Conservation (phyloP, 1,140 invertebrate species). For the Neelides sp. region DNA sequence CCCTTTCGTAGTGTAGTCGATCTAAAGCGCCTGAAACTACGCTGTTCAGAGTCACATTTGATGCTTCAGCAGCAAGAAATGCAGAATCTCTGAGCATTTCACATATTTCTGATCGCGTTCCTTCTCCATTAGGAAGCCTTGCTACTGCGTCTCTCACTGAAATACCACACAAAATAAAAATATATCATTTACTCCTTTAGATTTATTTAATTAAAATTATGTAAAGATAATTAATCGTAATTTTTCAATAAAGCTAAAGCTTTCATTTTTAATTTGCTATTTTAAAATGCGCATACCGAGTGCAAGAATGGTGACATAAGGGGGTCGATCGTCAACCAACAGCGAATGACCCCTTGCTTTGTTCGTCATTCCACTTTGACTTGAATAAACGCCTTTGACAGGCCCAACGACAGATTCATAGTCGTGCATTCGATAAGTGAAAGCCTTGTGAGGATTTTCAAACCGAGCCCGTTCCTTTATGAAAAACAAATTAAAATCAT, state of each 20-base stretch:
- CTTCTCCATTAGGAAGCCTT: slow-evolving; percentile 82
- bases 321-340: slow-evolving; percentile 64
- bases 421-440: slow-evolving; percentile 69
- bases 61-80: slow-evolving; percentile 59
- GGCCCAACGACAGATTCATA: slow-evolving; percentile 80
- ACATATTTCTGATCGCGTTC: slow-evolving; percentile 77
- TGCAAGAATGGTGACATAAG: slow-evolving; percentile 80
- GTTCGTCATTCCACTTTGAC: slow-evolving; percentile 36
- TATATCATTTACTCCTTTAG: background rate
- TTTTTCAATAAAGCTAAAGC: too few relatives aligned
- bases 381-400: slow-evolving; percentile 66
- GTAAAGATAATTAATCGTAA: too few relatives aligned
- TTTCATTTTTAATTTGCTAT: too few relatives aligned
- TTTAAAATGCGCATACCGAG: slow-evolving; percentile 44
- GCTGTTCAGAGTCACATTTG: slow-evolving; percentile 45
- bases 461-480: slow-evolving; percentile 55
- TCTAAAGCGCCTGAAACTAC: slow-evolving; percentile 81
- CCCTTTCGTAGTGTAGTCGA: slow-evolving; percentile 58
- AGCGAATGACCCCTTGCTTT: slow-evolving; percentile 71
- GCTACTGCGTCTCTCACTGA: slow-evolving; percentile 80
- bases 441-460: slow-evolving; percentile 69
- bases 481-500: slow-evolving; percentile 7
- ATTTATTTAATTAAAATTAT: too few relatives aligned
- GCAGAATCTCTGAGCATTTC: slow-evolving; percentile 70
- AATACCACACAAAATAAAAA: slow-evolving; percentile 22